Evolutionary conservation across 2,888 invertebrate species (phyloP), one percentile per base, ranked within the genome.

Genomic region (Mythimna albipuncta): DNA sequence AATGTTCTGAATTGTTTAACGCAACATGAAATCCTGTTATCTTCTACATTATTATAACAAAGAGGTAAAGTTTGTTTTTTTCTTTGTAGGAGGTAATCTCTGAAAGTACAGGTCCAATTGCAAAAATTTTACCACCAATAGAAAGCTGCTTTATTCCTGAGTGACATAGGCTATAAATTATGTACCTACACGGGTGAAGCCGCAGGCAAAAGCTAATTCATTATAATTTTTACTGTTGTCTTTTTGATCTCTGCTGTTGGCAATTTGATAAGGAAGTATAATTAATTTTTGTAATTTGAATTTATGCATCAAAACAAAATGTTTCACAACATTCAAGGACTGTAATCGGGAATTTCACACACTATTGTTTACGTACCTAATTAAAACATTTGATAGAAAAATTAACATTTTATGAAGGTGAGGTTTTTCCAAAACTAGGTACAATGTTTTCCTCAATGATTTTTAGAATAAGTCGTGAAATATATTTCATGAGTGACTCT

Each of bases 331-430:
- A 26, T 6, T 54, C 54, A 21, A 21, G n/a, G 54, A 7, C n/a
- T 32, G 10, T 21, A 70, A 16, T 52, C 44, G 41, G 35, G 32
- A 44, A 71, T 71, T 55, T 26, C 19, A 44, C 21, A 10, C 6
- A 44, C 16, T 16, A 52, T 44, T 69, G 69, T 69, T 68, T 2
- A n/a, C 7, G 47, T 10, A 26, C 26, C 26, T 26, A 6, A 13
- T 70, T 32, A 44, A 2, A 16, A 70, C 13, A 26, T 35, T 55
- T 26, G n/a, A 5, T 21, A 7, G n/a, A 32, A 16, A 41, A 44
- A 54, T 69, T 69, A 54, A 16, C 52, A 69, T 41, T 69, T 54
- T 21, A 35, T 21, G 16, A 52, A 69, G 68, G 38, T 44, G 6
- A 50, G 35, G 35, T 32, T 44, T 68, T 69, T 32, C 69, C 38